Percentiles rank a stretch among this genome's conserved stretches.
Evolutionary conservation across 2,797 vertebrate species (phyloP).

Genomic region (Brachyrhaphis roseni): DNA sequence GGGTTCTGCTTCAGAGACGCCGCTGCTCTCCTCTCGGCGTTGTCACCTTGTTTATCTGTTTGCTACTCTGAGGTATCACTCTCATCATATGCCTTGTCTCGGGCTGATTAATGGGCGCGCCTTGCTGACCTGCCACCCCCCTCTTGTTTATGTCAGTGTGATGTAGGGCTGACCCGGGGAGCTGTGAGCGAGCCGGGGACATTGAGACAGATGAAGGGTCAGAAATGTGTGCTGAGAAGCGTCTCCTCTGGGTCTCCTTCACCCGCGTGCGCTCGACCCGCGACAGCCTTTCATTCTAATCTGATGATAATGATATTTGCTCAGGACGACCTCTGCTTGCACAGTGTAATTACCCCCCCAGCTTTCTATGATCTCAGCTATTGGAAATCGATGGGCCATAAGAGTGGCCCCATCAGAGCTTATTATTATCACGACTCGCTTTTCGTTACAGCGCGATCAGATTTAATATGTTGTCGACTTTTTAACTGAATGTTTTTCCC

Average conservation of each 20-base stretch:
- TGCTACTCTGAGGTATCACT: slow-evolving; percentile 49
- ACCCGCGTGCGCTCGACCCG: slow-evolving; percentile 52
- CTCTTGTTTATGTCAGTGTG: slow-evolving; percentile 56
- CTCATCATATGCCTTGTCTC: slow-evolving; percentile 66
- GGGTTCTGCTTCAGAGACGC: neutral
- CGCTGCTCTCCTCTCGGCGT: slow-evolving; percentile 1
- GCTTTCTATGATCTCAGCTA: slow-evolving; percentile 79
- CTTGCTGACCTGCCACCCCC: slow-evolving; percentile 35
- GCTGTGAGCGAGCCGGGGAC: slow-evolving; percentile 55
- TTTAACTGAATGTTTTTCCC: slow-evolving; percentile 51
- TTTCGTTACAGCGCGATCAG: slow-evolving; percentile 72
- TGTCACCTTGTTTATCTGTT: slow-evolving; percentile 50
- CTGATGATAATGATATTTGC: slow-evolving; percentile 85
- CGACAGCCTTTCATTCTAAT: slow-evolving; percentile 79
- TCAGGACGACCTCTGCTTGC: slow-evolving; percentile 81
- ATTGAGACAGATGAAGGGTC: slow-evolving; percentile 73
- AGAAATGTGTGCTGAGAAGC: slow-evolving; percentile 38
- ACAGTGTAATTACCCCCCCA: slow-evolving; percentile 81
- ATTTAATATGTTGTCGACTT: slow-evolving; percentile 72
- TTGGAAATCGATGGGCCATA: slow-evolving; percentile 84
- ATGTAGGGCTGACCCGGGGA: slow-evolving; percentile 67
- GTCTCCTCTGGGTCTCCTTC: slow-evolving; percentile 75
- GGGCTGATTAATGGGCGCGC: slow-evolving; percentile 65
- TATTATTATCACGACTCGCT: slow-evolving; percentile 78
- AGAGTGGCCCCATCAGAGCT: slow-evolving; percentile 79